Evolutionary conservation across 2,113 vertebrate species (phyloP).

Genomic region (Struthio camelus): DNA sequence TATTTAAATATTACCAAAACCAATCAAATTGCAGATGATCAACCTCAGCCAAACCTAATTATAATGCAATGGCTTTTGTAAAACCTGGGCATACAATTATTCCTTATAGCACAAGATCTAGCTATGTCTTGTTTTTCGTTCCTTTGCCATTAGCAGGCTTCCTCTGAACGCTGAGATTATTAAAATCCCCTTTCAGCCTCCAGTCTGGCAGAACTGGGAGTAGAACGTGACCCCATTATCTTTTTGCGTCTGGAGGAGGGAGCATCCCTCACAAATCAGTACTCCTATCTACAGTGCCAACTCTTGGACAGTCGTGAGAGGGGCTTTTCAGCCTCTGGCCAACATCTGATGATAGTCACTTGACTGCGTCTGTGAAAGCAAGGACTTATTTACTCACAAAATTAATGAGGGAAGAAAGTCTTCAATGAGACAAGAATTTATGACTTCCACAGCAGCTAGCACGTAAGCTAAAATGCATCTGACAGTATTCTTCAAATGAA

Average conservation of each 20-base stretch:
- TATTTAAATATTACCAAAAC: background rate
- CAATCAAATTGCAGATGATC: background rate
- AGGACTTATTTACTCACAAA: slow-evolving; percentile 68
- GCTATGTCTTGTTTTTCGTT: fast-evolving
- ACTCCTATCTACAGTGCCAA: background rate
- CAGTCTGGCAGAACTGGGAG: fast-evolving
- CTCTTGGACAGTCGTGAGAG: background rate
- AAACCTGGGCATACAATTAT: fast-evolving
- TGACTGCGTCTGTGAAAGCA: slow-evolving; percentile 26
- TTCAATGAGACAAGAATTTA: slow-evolving; percentile 73
- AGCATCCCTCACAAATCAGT: background rate
- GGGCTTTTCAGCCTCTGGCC: slow-evolving; percentile 6
- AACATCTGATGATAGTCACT: slow-evolving; percentile 47
- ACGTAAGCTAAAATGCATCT: background rate
- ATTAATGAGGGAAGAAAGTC: slow-evolving; percentile 71
- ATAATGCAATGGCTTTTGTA: fast-evolving
- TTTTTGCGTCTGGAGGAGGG: background rate
- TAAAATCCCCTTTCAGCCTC: background rate
- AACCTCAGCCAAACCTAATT: background rate
- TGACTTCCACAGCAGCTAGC: background rate
- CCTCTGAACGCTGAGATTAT: background rate
- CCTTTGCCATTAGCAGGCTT: background rate
- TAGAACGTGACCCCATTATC: background rate
- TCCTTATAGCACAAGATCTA: background rate
- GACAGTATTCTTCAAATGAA: background rate